Conservation (phyloP, 2,888 invertebrate species). For the Parnassius orleans region DNA sequence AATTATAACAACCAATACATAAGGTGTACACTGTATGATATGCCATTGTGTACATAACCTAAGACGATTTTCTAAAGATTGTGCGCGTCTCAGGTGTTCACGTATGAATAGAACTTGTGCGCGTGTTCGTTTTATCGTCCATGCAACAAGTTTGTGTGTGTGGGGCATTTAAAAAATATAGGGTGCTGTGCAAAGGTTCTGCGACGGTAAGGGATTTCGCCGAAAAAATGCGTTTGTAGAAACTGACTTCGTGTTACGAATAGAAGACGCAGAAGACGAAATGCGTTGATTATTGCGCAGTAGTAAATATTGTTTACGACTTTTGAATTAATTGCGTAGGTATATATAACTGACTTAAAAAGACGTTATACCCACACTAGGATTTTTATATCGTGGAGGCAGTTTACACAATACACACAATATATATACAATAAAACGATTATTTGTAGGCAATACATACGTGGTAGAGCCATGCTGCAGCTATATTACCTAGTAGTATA, state of each 20-base stretch:
- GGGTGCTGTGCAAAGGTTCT: neutral
- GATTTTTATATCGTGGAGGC: too few species aligned
- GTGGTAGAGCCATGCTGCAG: too few species aligned
- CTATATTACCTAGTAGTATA: too few species aligned
- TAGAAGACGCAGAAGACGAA: too few species aligned
- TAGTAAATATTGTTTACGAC: too few species aligned
- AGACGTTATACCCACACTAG: too few species aligned
- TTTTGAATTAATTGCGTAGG: too few species aligned
- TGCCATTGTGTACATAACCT: neutral
- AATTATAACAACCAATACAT: neutral
- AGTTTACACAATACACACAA: too few species aligned
- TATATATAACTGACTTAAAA: too few species aligned
- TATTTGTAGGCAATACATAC: too few species aligned
- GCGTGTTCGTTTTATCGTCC: constrained; percentile 14
- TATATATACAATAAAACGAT: too few species aligned
- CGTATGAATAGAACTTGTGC: constrained; percentile 23
- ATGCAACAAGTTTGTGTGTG: constrained; percentile 7
- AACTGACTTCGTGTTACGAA: neutral
- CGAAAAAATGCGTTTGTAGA: neutral
- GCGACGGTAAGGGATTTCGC: constrained; percentile 9
- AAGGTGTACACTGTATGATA: constrained; percentile 14
- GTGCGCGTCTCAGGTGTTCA: constrained; percentile 22
- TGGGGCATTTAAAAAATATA: neutral
- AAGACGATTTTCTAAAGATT: constrained; percentile 11
- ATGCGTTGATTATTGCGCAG: too few species aligned